Percentiles rank a stretch among this genome's conserved stretches.
phyloP scores from a whole-genome alignment of 2,113 vertebrate species.

The Mesembrinibis cayennensis region DNA sequence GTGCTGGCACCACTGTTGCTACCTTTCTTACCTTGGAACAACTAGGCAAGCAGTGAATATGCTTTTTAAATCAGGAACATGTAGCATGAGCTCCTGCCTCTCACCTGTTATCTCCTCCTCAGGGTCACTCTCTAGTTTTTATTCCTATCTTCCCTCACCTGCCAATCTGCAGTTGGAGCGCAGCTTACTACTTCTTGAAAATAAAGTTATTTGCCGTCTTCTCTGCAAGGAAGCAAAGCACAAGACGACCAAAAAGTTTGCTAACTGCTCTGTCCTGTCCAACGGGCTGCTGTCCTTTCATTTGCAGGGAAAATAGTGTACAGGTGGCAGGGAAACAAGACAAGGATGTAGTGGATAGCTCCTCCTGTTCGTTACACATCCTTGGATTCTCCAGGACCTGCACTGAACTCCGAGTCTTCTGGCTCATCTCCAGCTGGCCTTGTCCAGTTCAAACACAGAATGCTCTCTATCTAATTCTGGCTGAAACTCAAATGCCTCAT shows the following conservation, averaged over 20 bases:
- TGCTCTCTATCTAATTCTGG: neutral
- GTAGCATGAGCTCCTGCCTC: neutral
- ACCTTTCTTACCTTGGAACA: neutral
- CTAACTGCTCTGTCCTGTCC: neutral
- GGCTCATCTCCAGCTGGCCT: neutral
- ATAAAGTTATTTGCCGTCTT: neutral
- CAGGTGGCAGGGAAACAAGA: neutral
- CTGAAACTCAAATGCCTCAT: neutral
- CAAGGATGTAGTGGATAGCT: neutral
- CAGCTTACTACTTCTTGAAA: neutral
- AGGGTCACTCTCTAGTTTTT: neutral
- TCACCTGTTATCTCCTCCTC: neutral
- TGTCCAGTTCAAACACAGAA: neutral
- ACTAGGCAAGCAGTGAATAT: neutral
- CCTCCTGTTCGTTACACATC: neutral
- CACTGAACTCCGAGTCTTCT: neutral
- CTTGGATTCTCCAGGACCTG: neutral
- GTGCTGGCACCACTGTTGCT: neutral
- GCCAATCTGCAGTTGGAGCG: neutral
- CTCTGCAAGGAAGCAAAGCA: neutral
- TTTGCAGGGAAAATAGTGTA: accelerated
- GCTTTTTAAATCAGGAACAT: neutral
- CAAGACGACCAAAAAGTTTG: no score
- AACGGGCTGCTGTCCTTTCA: neutral
- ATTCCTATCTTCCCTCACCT: neutral